Evolutionary conservation across 2,888 invertebrate genomes (phyloP), one percentile per base, ranked within the genome.

Genomic region (Acrobasis repandana): DNA sequence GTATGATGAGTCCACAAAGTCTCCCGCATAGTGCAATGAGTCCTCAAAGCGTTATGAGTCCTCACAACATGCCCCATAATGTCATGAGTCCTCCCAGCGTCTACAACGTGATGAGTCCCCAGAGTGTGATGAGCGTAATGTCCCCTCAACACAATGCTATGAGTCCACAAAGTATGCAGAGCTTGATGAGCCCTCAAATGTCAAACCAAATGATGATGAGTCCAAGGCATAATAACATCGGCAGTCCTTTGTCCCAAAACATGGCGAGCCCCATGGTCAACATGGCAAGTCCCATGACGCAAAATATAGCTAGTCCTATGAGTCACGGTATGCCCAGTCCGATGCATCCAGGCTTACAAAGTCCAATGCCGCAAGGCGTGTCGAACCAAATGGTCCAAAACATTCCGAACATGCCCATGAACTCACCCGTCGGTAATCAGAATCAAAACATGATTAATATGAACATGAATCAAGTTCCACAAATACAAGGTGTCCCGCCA

Each of bases 111-210:
- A 90, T 93, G 89, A 92, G 92, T 61, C 92, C 92, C 1, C 91
- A 90, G 65, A 91, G 88, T 61, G 88, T 85, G 1, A 90, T 90
- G 90, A 91, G 90, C 60, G 90, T 90, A n/a, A 90, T 90, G 90
- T 90, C 90, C 47, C 90, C 90, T 4, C 90, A 87, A 67, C 88
- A 92, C 61, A 90, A 89, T 48, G 88, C 86, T 0, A 90, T 92
- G 91, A 92, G 91, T 62, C 91, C 92, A 1, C 90, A 90, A 70
- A 91, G 88, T 61, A 89, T 90, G 83, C 90, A 87, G 65, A 89
- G 88, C 52, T 67, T 90, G 10, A 84, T 90, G 88, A 91, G 91
- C 65, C 91, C 91, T 14, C 91, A 89, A 72, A 89, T 90, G 85
- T 75, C 90, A 1, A 90, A 84, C 67, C 91, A 90, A 72, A 88